Base-by-base conservation (phyloP, 1,140 invertebrate genomes). In the Macrotrachela quadricornifera region DNA sequence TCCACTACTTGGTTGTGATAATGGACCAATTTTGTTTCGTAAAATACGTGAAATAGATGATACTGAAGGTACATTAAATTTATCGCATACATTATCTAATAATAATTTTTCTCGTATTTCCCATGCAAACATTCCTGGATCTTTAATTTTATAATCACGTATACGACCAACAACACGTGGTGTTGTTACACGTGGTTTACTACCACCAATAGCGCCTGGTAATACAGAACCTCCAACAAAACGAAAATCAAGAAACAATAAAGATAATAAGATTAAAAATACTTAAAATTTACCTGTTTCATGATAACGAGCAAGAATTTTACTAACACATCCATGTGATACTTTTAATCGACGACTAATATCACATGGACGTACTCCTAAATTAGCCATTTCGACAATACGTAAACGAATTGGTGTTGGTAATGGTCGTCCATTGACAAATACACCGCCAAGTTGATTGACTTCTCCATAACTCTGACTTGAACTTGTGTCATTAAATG, bases 41-140 rank as follows among this genome's bases (percentile, higher is more conserved):
- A 92, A 70, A 61, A 92, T 88, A 16, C 88, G 74, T 57, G 83
- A 86, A 57, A 91, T 91, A 61, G 82, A 85, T 59, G 81, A 85
- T 1, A 91, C 85, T 6, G 84, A 87, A 8, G 87, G 87, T 13
- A 91, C 85, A 67, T 88, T 91, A 71, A 82, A 87, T 65, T 88
- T 88, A 74, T 90, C 85, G 64, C 86, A 91, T 38, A 91, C 78
- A 0, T 82, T 80, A 64, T 91, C 85, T 41, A 79, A 79, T 38
- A 85, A 73, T 56, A 90, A 72, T 56, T 84, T 74, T 64, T 96
- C 90, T 1, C 90, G 74, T 57, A 97, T 96, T 70, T 90, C 91
- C 86, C 86, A 94, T 57, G 82, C 84, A 68, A 90, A 94, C 61
- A 94, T 87, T 10, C 90, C 88, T 0, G 90, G 90, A 68, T 95